Base-by-base conservation (phyloP, 2,888 invertebrate genomes). In the Mesochorus sp. region DNA sequence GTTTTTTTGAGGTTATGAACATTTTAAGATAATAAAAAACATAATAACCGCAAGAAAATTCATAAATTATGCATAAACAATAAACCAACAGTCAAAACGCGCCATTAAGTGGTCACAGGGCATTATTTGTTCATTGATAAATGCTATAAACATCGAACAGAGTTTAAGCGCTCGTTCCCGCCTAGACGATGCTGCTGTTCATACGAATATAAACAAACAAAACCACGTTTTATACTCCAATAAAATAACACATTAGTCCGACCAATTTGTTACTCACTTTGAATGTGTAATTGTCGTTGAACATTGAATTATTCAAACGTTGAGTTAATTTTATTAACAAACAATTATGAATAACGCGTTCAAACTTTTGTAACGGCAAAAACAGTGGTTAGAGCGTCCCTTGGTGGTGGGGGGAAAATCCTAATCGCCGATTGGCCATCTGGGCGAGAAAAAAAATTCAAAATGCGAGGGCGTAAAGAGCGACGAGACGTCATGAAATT, bases 351-450 rank as follows among this genome's bases (percentile, higher is more conserved):
- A 31, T 72, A 17, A 8, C 19, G 44, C 62, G 62, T 31, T 72
- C 62, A 26, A 62, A 72, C n/a, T 14, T 64, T 51, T 53, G 26
- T 42, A 72, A 53, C 61, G 71, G 14, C 39, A n/a, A 53, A 62
- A 55, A 24, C 57, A 24, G 59, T 37, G n/a, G n/a, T 12, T 21
- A 21, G 0, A n/a, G 71, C 53, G 61, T 71, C 42, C 12, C 37
- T 12, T 12, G 12, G 12, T 42, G 12, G 42, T 14, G 12, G 42
- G 42, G 4, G 42, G 14, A 12, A 42, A 42, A 42, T 12, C n/a
- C n/a, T n/a, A n/a, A n/a, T n/a, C n/a, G n/a, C n/a, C n/a, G n/a
- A n/a, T n/a, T n/a, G n/a, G n/a, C n/a, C n/a, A n/a, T n/a, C n/a
- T n/a, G n/a, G n/a, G n/a, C n/a, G n/a, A n/a, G n/a, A n/a, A n/a